phyloP scores from a whole-genome alignment of 2,888 invertebrate genomes.

The Hirtodrosophila trivittata region DNA sequence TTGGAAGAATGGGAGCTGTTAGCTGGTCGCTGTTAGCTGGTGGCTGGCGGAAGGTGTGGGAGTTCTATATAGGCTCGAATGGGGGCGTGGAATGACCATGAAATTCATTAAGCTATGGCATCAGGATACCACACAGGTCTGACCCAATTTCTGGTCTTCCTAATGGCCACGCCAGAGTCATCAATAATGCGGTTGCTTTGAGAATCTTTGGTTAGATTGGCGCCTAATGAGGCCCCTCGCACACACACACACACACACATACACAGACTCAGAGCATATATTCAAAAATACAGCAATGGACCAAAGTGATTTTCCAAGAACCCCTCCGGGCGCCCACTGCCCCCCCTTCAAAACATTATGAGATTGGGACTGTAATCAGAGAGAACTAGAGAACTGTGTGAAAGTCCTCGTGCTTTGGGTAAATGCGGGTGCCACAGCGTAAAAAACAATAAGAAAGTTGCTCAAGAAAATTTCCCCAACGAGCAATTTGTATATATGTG shows the following conservation, averaged over 20 bases:
- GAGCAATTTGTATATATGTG: conserved; percentile 58
- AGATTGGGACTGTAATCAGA: conserved; percentile 8
- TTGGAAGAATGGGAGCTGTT: neutral
- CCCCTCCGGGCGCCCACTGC: neutral
- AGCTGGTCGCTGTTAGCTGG: conserved; percentile 1
- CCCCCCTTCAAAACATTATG: conserved; percentile 6
- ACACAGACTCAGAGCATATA: neutral
- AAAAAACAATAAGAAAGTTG: conserved; percentile 61
- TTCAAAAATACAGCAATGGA: conserved; percentile 51
- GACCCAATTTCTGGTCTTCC: conserved; percentile 31
- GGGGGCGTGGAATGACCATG: conserved; percentile 40
- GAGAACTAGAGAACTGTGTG: conserved; percentile 12
- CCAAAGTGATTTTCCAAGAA: conserved; percentile 45
- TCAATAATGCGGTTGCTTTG: conserved; percentile 39
- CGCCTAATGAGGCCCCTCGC: conserved; percentile 61
- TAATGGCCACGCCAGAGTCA: conserved; percentile 39
- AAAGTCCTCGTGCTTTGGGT: conserved; percentile 8
- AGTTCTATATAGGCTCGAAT: neutral
- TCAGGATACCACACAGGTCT: conserved; percentile 1
- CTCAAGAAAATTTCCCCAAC: conserved; percentile 75
- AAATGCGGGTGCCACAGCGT: conserved; percentile 38
- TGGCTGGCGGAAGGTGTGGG: neutral
- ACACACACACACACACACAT: conserved; percentile 2
- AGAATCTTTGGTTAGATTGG: conserved; percentile 25
- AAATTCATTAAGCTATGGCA: conserved; percentile 51